Conservation (phyloP, 2,888 invertebrate species). For the Drosophila mettleri region DNA sequence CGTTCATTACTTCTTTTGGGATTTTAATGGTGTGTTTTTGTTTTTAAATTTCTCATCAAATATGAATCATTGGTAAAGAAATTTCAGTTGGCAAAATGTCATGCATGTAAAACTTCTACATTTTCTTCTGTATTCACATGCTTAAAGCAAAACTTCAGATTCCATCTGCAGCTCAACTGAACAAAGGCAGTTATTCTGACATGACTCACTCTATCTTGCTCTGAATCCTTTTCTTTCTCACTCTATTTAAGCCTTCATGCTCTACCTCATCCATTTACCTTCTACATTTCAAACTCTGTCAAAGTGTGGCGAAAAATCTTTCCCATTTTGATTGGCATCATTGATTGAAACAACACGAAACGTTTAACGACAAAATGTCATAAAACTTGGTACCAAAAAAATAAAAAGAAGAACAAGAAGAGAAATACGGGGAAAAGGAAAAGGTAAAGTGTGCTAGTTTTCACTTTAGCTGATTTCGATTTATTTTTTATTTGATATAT, state of each 20-base stretch:
- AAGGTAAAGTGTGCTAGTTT: conserved; percentile 62
- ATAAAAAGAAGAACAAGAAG: conserved; percentile 26
- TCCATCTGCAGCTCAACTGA: conserved; percentile 7
- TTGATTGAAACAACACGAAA: conserved; percentile 81
- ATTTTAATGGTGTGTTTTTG: conserved; percentile 5
- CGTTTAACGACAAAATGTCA: conserved; percentile 70
- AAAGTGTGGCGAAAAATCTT: conserved; percentile 66
- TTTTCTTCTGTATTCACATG: not conserved
- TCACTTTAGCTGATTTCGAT: conserved; percentile 47
- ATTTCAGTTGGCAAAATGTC: not conserved
- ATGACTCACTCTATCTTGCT: not conserved
- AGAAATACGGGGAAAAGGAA: conserved; percentile 13
- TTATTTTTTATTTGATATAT: conserved; percentile 4
- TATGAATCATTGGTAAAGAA: not conserved
- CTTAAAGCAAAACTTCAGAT: conserved; percentile 4
- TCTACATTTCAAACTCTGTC: conserved; percentile 42
- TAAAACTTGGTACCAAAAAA: conserved; percentile 57
- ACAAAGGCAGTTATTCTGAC: conserved; percentile 19
- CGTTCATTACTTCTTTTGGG: not conserved
- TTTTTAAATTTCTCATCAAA: too few relatives aligned
- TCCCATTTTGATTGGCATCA: conserved; percentile 82
- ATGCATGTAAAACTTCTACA: not conserved
- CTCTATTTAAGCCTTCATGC: conserved; percentile 12
- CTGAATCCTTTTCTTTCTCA: not conserved
- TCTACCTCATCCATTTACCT: conserved; percentile 4